These are phyloP conservation scores for Platycnemis pennipes DNA, from an alignment of 2,888 invertebrate genomes.

Conservation along the genomic window DNA sequence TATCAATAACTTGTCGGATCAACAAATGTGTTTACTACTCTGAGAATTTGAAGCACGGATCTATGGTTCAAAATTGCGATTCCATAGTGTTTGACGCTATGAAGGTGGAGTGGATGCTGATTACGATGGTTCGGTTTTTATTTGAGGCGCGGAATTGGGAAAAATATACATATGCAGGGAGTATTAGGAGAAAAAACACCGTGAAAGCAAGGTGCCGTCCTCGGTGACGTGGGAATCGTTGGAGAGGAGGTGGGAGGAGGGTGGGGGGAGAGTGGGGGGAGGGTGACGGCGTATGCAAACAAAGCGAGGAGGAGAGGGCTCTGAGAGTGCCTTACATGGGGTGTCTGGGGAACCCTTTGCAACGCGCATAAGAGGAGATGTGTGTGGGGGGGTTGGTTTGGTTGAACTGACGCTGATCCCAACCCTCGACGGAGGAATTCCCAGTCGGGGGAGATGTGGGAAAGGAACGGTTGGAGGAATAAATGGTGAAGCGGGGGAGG, in stretches of 20 bases:
- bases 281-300: neutral
- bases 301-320: neutral
- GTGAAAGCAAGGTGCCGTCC: neutral
- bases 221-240: neutral
- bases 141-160: neutral
- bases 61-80: neutral
- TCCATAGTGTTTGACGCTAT: no score
- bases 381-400: neutral
- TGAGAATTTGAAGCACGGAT: no score
- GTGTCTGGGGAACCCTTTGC: neutral
- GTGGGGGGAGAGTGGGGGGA: neutral
- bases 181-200: neutral
- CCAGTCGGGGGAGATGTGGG: neutral
- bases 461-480: neutral
- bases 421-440: slow-evolving; percentile 16
- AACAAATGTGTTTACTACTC: no score
- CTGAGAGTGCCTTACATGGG: neutral
- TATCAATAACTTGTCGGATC: no score
- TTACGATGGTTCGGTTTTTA: no score
- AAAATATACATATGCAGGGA: neutral
- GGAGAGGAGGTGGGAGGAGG: neutral
- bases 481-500: neutral
- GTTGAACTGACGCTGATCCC: neutral
- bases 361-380: neutral
- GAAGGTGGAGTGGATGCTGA: no score